A percentile compares a stretch with the other conserved stretches of the same genome.
Evolutionary conservation across 2,113 vertebrate genomes (phyloP).

Genomic region (Gadus macrocephalus): DNA sequence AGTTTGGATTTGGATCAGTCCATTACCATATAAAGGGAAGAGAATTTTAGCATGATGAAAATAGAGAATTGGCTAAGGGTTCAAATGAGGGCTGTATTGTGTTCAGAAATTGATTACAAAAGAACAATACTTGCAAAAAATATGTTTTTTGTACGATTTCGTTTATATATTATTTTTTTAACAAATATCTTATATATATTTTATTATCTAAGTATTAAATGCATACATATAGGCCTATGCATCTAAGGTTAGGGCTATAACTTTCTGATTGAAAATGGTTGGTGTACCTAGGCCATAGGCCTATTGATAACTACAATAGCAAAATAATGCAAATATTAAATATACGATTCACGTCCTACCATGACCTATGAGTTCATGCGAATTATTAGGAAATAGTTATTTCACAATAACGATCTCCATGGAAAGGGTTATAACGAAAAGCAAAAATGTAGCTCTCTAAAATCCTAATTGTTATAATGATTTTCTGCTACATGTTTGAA

Average conservation of each 20-base stretch:
- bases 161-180: background rate
- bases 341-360: constrained; percentile 1
- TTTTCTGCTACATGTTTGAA: too few relatives aligned
- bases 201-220: background rate
- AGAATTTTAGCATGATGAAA: too few relatives aligned
- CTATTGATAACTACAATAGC: background rate
- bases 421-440: constrained; percentile 21
- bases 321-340: background rate
- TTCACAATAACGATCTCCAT: constrained; percentile 4
- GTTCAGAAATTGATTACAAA: constrained; percentile 2
- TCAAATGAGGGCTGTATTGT: background rate
- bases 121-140: background rate
- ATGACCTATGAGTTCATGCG: constrained; percentile 13
- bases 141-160: background rate
- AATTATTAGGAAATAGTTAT: constrained; percentile 31
- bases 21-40: too few relatives aligned
- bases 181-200: constrained; percentile 5
- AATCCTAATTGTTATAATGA: too few relatives aligned
- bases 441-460: background rate
- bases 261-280: too few relatives aligned
- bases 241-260: too few relatives aligned
- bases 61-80: background rate
- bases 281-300: too few relatives aligned
- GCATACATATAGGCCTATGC: too few relatives aligned
- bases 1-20: constrained; percentile 24